Evolutionary conservation across 2,113 vertebrate genomes (phyloP).

Genomic region (Hyperoodon ampullatus): DNA sequence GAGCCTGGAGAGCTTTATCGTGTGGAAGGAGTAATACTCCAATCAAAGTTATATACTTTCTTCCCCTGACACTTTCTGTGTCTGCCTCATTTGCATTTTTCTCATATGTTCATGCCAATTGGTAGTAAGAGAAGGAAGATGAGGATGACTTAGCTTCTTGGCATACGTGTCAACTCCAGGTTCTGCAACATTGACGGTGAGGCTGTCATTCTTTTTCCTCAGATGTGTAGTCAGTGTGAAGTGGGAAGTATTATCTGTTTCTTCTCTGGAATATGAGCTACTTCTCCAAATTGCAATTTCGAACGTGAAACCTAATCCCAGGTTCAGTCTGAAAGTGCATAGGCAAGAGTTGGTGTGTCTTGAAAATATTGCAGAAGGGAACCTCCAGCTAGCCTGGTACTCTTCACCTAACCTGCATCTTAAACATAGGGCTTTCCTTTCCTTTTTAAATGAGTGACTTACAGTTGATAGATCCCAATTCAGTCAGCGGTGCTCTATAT

Average conservation of each 20-base stretch:
- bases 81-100: neutral
- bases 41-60: neutral
- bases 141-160: conserved; percentile 43
- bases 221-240: neutral
- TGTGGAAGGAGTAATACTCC: neutral
- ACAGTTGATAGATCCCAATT: neutral
- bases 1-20: neutral
- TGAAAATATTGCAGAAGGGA: neutral
- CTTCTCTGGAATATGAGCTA: neutral
- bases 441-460: neutral
- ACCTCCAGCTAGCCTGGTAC: neutral
- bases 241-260: neutral
- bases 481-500: neutral
- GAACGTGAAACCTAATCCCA: neutral
- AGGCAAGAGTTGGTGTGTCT: neutral
- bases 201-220: neutral
- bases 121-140: conserved; percentile 50
- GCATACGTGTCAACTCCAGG: neutral
- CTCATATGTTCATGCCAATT: conserved; percentile 37
- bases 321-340: neutral
- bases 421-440: neutral
- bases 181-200: neutral
- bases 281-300: neutral
- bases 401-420: neutral
- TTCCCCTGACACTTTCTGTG: neutral